A percentile compares a stretch with the other conserved stretches of the same genome.
phyloP scores from a whole-genome alignment of 1,140 invertebrate genomes.

The Arion vulgaris region DNA sequence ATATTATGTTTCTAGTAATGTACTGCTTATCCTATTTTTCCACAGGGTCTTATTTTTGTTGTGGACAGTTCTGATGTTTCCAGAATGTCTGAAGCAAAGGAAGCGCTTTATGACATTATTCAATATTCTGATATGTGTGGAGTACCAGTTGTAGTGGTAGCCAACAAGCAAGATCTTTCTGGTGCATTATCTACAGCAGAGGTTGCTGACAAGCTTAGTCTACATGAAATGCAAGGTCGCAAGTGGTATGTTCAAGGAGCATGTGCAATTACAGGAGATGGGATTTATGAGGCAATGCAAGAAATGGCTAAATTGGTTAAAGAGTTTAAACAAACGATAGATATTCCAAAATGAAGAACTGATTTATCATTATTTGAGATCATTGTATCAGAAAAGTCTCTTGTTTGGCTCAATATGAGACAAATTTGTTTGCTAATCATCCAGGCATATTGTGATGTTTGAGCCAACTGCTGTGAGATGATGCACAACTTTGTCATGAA shows the following conservation, averaged over 20 bases:
- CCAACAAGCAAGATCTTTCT: slow-evolving; percentile 72
- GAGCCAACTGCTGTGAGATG: too few relatives aligned
- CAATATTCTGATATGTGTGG: slow-evolving; percentile 61
- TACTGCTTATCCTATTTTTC: too few relatives aligned
- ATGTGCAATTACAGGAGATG: slow-evolving; percentile 59
- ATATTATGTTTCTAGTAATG: too few relatives aligned
- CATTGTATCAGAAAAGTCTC: too few relatives aligned
- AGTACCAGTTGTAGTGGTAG: slow-evolving; percentile 69
- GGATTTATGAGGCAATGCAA: slow-evolving; percentile 47
- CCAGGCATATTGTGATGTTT: too few relatives aligned
- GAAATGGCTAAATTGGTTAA: slow-evolving; percentile 55
- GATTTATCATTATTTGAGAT: too few relatives aligned
- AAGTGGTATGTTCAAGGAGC: slow-evolving; percentile 64
- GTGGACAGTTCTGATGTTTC: slow-evolving; percentile 98
- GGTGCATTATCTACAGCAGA: slow-evolving; percentile 56
- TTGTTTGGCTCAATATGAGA: too few relatives aligned
- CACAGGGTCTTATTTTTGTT: slow-evolving; percentile 6
- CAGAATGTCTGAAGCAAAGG: slow-evolving; percentile 94
- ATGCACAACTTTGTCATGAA: too few relatives aligned
- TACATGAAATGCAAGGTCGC: slow-evolving; percentile 39
- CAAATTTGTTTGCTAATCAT: too few relatives aligned
- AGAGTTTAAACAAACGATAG: slow-evolving; percentile 33
- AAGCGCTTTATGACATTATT: slow-evolving; percentile 84
- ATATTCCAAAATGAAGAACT: too few relatives aligned
- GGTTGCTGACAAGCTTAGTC: slow-evolving; percentile 47